A percentile compares a stretch with the other conserved stretches of the same genome.
phyloP scores from a whole-genome alignment of 2,888 invertebrate genomes.

The Diarsia mendica region DNA sequence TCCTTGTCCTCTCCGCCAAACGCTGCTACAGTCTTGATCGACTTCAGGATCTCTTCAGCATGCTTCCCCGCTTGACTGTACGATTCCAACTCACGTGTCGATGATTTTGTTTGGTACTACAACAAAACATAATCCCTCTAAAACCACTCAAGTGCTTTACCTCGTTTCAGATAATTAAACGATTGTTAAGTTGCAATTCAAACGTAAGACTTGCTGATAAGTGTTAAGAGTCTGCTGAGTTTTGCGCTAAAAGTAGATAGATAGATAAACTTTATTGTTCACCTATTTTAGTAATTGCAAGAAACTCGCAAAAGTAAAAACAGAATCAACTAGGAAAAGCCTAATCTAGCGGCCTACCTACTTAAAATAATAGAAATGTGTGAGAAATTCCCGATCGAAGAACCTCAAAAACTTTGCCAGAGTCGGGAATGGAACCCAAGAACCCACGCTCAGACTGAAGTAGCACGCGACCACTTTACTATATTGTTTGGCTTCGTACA shows the following conservation, averaged over 20 bases:
- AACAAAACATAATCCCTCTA: constrained; percentile 36
- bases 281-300: neutral
- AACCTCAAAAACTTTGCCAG: neutral
- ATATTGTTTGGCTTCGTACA: neutral
- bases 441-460: neutral
- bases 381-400: too few relatives aligned
- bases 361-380: too few relatives aligned
- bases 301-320: too few relatives aligned
- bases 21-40: constrained; percentile 93
- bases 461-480: too few relatives aligned
- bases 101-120: constrained; percentile 91
- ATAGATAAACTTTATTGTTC: neutral
- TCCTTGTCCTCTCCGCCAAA: constrained; percentile 94
- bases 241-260: neutral
- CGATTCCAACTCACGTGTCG: constrained; percentile 91
- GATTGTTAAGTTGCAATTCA: constrained; percentile 20
- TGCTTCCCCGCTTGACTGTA: constrained; percentile 95
- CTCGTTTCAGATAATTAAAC: constrained; percentile 7
- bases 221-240: neutral
- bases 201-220: constrained; percentile 22
- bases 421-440: neutral
- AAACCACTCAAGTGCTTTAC: neutral
- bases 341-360: too few relatives aligned
- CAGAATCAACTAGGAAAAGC: too few relatives aligned
- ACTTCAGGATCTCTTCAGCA: constrained; percentile 94